These are phyloP conservation scores for Hydropotes inermis DNA, from an alignment of 2,113 vertebrate species.

Conservation along the genomic window DNA sequence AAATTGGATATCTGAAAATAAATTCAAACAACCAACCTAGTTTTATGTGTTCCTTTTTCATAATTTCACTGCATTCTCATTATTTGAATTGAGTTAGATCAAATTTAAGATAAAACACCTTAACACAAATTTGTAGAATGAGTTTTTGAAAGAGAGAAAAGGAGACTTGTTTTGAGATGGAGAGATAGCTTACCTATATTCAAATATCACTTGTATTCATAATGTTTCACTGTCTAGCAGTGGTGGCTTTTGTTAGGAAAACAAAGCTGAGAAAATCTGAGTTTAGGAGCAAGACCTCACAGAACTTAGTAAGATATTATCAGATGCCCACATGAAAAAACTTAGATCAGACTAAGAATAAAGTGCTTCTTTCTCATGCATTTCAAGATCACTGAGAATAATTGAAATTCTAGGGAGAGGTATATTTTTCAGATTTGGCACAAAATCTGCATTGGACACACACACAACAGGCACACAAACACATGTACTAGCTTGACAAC, in stretches of 20 bases:
- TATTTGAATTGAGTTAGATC: slow-evolving; percentile 64
- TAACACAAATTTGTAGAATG: slow-evolving; percentile 62
- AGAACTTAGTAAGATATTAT: neutral
- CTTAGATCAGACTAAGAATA: neutral
- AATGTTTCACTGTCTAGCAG: slow-evolving; percentile 7
- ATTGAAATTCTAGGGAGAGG: neutral
- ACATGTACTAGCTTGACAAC: too few relatives aligned
- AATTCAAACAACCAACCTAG: slow-evolving; percentile 34
- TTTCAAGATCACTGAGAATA: neutral
- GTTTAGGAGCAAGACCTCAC: neutral
- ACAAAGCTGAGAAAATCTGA: slow-evolving; percentile 14
- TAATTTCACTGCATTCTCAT: slow-evolving; percentile 42
- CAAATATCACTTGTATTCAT: slow-evolving; percentile 35
- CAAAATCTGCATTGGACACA: neutral
- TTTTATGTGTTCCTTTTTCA: slow-evolving; percentile 38
- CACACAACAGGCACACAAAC: neutral
- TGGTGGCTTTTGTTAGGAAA: slow-evolving; percentile 25
- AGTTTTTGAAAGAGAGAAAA: slow-evolving; percentile 21
- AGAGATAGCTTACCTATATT: slow-evolving; percentile 25
- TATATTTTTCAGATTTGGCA: neutral
- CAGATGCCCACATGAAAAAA: neutral
- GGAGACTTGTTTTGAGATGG: neutral
- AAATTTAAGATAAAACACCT: slow-evolving; percentile 68
- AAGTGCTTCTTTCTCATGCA: neutral
- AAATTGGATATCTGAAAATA: slow-evolving; percentile 63